Percentiles rank a stretch among this genome's conserved stretches.
These are phyloP conservation scores for Parazoanthus atlanticus DNA, from an alignment of 92 coral and sea anemone species.

Conservation along the genomic window DNA sequence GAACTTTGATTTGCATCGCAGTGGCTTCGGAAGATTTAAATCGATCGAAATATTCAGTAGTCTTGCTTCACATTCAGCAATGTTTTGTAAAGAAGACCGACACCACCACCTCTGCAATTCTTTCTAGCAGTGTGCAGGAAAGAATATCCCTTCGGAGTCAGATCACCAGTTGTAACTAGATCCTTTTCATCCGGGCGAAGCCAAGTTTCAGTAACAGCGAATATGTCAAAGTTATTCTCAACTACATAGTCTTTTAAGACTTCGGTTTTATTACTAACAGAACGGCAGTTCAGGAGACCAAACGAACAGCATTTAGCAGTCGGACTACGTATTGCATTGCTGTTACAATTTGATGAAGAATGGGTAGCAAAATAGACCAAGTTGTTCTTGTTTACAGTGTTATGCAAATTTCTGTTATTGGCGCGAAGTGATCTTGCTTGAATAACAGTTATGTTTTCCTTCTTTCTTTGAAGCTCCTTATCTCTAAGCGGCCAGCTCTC, in stretches of 20 bases:
- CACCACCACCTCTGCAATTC: conserved; percentile 12
- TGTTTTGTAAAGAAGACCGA: conserved; percentile 15
- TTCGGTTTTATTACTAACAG: not conserved
- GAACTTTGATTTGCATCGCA: conserved; percentile 9
- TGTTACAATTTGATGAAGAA: not conserved
- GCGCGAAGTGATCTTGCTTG: not conserved
- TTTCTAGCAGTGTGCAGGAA: not conserved
- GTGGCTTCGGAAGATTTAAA: conserved; percentile 23
- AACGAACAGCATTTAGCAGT: not conserved
- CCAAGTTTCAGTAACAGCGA: not conserved
- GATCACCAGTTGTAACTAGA: not conserved
- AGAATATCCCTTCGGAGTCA: not conserved
- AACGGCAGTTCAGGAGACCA: not conserved
- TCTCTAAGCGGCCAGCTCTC: too few species aligned
- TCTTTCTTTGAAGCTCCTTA: not conserved
- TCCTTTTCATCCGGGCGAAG: not conserved
- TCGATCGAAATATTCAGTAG: not conserved
- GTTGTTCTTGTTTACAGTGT: not conserved
- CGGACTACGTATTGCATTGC: not conserved
- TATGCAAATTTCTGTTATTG: not conserved
- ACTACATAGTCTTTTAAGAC: not conserved
- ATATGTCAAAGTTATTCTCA: not conserved
- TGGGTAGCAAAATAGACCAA: not conserved
- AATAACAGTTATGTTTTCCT: not conserved
- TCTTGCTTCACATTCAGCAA: not conserved